These are phyloP conservation scores for Spilarctia lutea DNA, from an alignment of 2,888 invertebrate genomes.

Conservation along the genomic window DNA sequence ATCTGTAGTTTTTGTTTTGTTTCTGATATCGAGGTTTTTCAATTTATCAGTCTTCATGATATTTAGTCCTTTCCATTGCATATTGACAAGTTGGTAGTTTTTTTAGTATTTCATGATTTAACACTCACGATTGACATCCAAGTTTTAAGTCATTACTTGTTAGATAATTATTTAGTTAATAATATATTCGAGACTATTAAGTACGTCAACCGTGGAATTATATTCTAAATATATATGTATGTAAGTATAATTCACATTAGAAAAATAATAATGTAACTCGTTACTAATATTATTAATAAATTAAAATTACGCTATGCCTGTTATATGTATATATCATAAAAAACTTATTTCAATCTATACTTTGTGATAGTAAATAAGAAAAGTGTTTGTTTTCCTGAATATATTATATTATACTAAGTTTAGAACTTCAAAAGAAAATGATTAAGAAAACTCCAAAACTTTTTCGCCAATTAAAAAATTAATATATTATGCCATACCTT, in stretches of 20 bases:
- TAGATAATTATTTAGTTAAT: not conserved
- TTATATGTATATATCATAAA: not conserved
- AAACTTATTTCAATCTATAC: not conserved
- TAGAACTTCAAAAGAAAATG: not conserved
- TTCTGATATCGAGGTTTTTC: no score
- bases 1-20: no score
- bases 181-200: not conserved
- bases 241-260: not conserved
- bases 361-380: not conserved
- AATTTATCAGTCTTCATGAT: no score
- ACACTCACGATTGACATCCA: no score
- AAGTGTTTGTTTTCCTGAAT: no score
- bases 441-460: not conserved
- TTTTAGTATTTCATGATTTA: no score
- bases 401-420: no score
- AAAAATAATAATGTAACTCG: not conserved
- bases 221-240: no score
- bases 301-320: not conserved
- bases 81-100: no score
- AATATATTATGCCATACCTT: conserved; percentile 36
- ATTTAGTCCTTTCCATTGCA: no score
- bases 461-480: not conserved
- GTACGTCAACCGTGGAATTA: not conserved
- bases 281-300: not conserved
- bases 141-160: not conserved